Evolutionary conservation across 2,113 vertebrate genomes (phyloP).

Genomic region (Heptranchias perlo): DNA sequence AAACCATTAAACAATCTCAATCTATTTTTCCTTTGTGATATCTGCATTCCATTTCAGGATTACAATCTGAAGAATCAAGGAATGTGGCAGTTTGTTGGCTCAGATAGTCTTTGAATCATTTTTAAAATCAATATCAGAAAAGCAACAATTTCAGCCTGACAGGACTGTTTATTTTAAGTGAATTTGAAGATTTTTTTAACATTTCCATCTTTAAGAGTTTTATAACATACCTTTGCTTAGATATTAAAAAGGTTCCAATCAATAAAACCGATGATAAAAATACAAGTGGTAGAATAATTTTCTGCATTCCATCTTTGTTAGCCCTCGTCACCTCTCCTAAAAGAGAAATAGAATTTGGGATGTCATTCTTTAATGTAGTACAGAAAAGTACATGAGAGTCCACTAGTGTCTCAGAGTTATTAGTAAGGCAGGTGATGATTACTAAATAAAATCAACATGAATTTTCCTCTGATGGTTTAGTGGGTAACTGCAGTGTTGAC

Average conservation of each 20-base stretch:
- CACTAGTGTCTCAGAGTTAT: not conserved
- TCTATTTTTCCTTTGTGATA: not conserved
- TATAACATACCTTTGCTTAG: constrained; percentile 72
- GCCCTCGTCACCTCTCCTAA: constrained; percentile 54
- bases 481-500: not conserved
- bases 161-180: not conserved
- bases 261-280: constrained; percentile 68
- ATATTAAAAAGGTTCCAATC: constrained; percentile 68
- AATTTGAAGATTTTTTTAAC: not conserved
- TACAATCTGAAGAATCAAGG: not conserved
- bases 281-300: constrained; percentile 66
- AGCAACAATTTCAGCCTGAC: not conserved
- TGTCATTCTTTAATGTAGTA: not conserved
- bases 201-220: rapidly evolving
- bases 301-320: constrained; percentile 56
- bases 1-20: not conserved
- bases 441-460: not conserved
- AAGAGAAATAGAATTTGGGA: constrained; percentile 46
- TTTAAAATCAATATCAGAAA: not conserved
- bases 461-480: not conserved
- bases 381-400: not conserved
- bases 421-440: not conserved
- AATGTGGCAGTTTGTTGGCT: not conserved
- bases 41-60: not conserved
- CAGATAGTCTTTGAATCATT: not conserved